Evolutionary conservation across 2,888 invertebrate genomes (phyloP).

Genomic region (Muscina levida): DNA sequence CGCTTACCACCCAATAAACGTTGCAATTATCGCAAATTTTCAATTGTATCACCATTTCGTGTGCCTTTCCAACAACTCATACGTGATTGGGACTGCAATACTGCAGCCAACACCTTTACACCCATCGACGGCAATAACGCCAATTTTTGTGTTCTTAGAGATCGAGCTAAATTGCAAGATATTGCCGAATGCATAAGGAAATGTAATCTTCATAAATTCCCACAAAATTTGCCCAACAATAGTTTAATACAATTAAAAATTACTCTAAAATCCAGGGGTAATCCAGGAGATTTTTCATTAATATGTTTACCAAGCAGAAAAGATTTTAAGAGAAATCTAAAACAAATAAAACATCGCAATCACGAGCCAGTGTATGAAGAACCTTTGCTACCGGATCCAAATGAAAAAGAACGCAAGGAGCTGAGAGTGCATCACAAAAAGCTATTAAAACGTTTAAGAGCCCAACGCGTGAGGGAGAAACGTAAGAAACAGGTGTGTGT

Average conservation of each 20-base stretch:
- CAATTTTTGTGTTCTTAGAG: constrained; percentile 83
- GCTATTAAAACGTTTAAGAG: constrained; percentile 83
- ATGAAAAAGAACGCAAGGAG: constrained; percentile 82
- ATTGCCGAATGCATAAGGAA: constrained; percentile 73
- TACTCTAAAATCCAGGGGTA: constrained; percentile 80
- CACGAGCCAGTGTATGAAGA: constrained; percentile 83
- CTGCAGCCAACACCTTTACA: too few relatives aligned
- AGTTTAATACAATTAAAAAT: constrained; percentile 87
- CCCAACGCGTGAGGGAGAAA: constrained; percentile 82
- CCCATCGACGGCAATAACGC: background rate
- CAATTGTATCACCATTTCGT: constrained; percentile 88
- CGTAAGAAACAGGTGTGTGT: constrained; percentile 79
- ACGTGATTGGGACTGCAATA: constrained; percentile 83
- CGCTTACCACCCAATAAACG: constrained; percentile 91
- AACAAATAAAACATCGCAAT: constrained; percentile 74
- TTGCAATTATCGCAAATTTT: constrained; percentile 89
- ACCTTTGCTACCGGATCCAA: constrained; percentile 83
- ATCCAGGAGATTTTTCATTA: constrained; percentile 84
- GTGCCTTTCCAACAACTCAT: constrained; percentile 87
- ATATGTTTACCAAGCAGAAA: constrained; percentile 86
- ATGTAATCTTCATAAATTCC: constrained; percentile 58
- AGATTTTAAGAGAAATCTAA: constrained; percentile 79
- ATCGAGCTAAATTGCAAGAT: constrained; percentile 81
- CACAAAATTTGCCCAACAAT: constrained; percentile 72
- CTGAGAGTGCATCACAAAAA: constrained; percentile 83